A percentile compares a stretch with the other conserved stretches of the same genome.
Evolutionary conservation across 2,888 invertebrate species (phyloP).

Genomic region (Drosophila sordidapex): DNA sequence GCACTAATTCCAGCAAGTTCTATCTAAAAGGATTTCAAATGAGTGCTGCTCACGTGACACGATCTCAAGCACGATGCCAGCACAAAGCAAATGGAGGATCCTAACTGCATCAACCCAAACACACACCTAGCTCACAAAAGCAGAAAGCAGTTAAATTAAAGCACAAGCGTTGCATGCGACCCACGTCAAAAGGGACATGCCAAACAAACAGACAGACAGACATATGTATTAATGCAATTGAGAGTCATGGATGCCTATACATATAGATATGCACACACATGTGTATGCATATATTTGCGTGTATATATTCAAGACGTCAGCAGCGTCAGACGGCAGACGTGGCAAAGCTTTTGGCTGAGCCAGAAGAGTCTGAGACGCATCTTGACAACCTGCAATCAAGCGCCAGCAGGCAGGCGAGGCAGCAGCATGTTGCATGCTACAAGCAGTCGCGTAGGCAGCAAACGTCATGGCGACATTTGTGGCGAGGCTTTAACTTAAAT

Average conservation of each 20-base stretch:
- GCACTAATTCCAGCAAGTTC: background rate
- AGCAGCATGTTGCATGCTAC: slow-evolving; percentile 33
- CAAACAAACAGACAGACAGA: slow-evolving; percentile 39
- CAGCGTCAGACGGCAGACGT: slow-evolving; percentile 29
- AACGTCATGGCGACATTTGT: slow-evolving; percentile 61
- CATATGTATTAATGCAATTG: slow-evolving; percentile 37
- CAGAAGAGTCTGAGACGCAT: slow-evolving; percentile 30
- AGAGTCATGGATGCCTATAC: slow-evolving; percentile 36
- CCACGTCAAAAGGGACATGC: slow-evolving; percentile 72
- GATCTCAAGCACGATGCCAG: background rate
- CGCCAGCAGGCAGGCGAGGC: slow-evolving; percentile 49
- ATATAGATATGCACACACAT: background rate
- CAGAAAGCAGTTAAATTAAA: slow-evolving; percentile 54
- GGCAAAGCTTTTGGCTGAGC: slow-evolving; percentile 39
- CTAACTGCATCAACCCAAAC: slow-evolving; percentile 6
- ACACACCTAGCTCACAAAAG: slow-evolving; percentile 25
- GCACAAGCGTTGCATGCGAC: slow-evolving; percentile 56
- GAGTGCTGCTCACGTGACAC: slow-evolving; percentile 16
- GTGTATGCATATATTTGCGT: background rate
- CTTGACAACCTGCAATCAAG: slow-evolving; percentile 80
- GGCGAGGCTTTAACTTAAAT: slow-evolving; percentile 69
- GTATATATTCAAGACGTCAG: slow-evolving; percentile 57
- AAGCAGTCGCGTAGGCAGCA: slow-evolving; percentile 52
- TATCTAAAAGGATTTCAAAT: background rate
- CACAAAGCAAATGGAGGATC: background rate